Percentiles rank a stretch among this genome's conserved stretches.
phyloP scores from a whole-genome alignment of 2,888 invertebrate species.

The Rhagonycha lutea region DNA sequence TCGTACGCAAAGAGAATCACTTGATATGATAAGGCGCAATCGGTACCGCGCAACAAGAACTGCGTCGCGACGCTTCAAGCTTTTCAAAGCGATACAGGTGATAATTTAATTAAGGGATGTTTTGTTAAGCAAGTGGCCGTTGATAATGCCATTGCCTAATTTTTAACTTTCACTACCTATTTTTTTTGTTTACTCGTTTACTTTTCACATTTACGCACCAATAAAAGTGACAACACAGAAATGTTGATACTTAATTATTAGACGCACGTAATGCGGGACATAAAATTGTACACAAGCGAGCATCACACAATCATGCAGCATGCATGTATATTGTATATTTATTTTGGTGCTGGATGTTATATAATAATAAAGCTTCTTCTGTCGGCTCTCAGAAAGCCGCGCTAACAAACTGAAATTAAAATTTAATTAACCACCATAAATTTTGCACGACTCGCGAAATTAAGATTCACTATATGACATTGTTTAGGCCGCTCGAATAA shows the following conservation, averaged over 20 bases:
- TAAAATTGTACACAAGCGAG: background rate
- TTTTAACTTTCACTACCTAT: background rate
- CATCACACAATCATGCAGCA: background rate
- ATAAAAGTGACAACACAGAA: background rate
- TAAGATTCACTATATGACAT: constrained; percentile 56
- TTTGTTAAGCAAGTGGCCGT: constrained; percentile 27
- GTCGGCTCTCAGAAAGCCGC: constrained; percentile 36
- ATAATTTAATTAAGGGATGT: constrained; percentile 32
- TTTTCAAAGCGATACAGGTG: constrained; percentile 34
- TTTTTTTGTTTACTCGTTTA: background rate
- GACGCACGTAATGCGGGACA: background rate
- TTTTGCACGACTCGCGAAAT: constrained; percentile 50
- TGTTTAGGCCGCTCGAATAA: constrained; percentile 53
- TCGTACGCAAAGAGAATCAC: background rate
- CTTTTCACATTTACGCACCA: background rate
- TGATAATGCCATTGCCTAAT: constrained; percentile 14
- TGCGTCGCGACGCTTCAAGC: constrained; percentile 31
- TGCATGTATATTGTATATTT: background rate
- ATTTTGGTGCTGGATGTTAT: background rate
- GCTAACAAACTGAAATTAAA: constrained; percentile 52
- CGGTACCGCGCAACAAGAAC: constrained; percentile 20
- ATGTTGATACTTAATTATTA: background rate
- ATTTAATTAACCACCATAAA: constrained; percentile 56
- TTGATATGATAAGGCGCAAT: constrained; percentile 1
- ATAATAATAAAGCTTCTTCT: constrained; percentile 35